phyloP scores from a whole-genome alignment of 2,888 invertebrate genomes.

The Parnassius glacialis region DNA sequence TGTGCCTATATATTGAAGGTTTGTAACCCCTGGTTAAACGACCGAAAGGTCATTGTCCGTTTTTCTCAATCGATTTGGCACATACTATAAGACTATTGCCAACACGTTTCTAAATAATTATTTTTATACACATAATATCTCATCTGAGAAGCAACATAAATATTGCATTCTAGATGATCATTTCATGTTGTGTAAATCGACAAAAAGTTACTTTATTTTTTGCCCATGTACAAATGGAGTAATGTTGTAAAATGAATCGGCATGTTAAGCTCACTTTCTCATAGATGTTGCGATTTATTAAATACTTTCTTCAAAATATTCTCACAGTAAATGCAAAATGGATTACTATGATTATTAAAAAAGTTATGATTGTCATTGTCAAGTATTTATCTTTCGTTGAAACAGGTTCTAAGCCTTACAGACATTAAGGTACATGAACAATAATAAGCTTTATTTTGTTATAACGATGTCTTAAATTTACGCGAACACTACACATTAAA shows the following conservation, averaged over 20 bases:
- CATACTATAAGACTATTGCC: too few species aligned
- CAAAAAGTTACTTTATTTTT: slow-evolving; percentile 1
- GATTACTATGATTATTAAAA: slow-evolving; percentile 13
- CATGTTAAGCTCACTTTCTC: slow-evolving; percentile 11
- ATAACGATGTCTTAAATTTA: too few species aligned
- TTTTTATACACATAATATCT: too few species aligned
- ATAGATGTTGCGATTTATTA: neutral
- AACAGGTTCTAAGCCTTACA: neutral
- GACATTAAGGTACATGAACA: too few species aligned
- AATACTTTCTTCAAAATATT: slow-evolving; percentile 21
- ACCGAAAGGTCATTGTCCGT: too few species aligned
- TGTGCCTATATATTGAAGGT: too few species aligned
- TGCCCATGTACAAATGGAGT: neutral
- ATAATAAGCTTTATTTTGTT: too few species aligned
- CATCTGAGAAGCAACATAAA: too few species aligned
- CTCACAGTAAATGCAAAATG: slow-evolving; percentile 16
- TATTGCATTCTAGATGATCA: neutral
- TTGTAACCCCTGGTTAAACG: too few species aligned
- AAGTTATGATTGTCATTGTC: neutral
- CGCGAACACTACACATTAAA: too few species aligned
- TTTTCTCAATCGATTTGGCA: too few species aligned
- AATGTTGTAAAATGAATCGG: slow-evolving; percentile 6
- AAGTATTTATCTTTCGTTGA: neutral
- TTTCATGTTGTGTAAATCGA: neutral
- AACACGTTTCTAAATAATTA: too few species aligned